These are phyloP conservation scores for Melangyna quadrimaculata DNA, from an alignment of 2,888 invertebrate genomes.

Conservation along the genomic window DNA sequence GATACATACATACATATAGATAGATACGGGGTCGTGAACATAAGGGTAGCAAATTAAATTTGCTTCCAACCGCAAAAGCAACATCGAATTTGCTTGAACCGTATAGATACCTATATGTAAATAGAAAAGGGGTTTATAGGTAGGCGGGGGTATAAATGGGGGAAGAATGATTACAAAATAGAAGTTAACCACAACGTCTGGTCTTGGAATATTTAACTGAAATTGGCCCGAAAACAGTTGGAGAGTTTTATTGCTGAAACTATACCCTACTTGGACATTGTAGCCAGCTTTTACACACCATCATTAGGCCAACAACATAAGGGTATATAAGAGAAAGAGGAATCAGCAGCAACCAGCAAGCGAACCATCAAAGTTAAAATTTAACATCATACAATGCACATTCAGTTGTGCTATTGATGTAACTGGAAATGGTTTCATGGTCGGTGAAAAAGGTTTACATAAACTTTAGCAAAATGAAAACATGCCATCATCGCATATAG, in stretches of 20 bases:
- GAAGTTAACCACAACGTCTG: conserved; percentile 60
- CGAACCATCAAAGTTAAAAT: conserved; percentile 19
- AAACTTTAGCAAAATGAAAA: conserved; percentile 2
- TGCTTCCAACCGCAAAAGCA: conserved; percentile 49
- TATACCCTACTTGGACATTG: conserved; percentile 12
- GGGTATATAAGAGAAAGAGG: not conserved
- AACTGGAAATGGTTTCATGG: conserved; percentile 13
- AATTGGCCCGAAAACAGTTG: conserved; percentile 34
- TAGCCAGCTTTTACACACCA: not conserved
- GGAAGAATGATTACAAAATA: conserved; percentile 47
- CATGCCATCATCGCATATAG: too few species aligned
- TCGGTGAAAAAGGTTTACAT: conserved; percentile 8
- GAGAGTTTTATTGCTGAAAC: conserved; percentile 12
- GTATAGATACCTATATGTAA: too few species aligned
- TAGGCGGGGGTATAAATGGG: not conserved
- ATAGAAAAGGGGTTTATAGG: too few species aligned
- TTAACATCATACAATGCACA: conserved; percentile 35
- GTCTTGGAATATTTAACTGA: conserved; percentile 48
- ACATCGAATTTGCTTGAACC: conserved; percentile 11
- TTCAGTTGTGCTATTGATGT: conserved; percentile 25
- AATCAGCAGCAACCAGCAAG: not conserved
- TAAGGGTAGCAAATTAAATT: conserved; percentile 62
- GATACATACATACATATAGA: too few species aligned
- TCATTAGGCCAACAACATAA: not conserved
- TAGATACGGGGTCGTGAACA: conserved; percentile 42